Conservation (phyloP, 2,888 invertebrate genomes). For the Euplagia quadripunctaria region DNA sequence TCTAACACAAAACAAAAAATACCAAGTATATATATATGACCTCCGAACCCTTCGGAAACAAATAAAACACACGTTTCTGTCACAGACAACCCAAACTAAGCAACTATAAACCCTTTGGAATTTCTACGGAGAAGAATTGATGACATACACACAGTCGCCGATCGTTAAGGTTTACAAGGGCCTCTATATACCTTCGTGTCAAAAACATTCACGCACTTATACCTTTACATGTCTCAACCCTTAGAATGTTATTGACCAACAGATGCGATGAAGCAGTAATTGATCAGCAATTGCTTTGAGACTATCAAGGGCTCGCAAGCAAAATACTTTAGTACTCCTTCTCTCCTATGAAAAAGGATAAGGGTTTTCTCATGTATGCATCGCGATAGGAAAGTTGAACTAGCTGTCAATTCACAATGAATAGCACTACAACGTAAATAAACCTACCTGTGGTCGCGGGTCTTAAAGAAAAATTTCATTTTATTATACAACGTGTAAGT, state of each 20-base stretch:
- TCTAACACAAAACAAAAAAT: not conserved
- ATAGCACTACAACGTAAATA: not conserved
- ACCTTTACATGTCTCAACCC: slow-evolving; percentile 12
- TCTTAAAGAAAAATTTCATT: not conserved
- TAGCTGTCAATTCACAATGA: too few relatives aligned
- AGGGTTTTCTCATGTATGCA: too few relatives aligned
- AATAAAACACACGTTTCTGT: slow-evolving; percentile 9
- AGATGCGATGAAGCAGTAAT: slow-evolving; percentile 9
- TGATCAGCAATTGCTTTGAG: slow-evolving; percentile 5
- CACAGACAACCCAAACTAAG: slow-evolving; percentile 6
- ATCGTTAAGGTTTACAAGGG: slow-evolving; percentile 18
- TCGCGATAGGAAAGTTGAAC: not conserved
- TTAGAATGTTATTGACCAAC: slow-evolving; percentile 8
- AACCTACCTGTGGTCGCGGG: not conserved
- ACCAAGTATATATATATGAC: too few relatives aligned
- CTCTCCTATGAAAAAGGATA: not conserved
- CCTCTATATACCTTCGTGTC: slow-evolving; percentile 15
- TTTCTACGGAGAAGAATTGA: slow-evolving; percentile 16
- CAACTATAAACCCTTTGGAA: slow-evolving; percentile 6
- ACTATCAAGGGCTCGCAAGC: not conserved
- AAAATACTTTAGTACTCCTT: not conserved
- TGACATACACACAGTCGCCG: slow-evolving; percentile 15
- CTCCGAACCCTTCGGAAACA: not conserved
- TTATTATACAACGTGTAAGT: too few relatives aligned
- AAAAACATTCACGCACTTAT: slow-evolving; percentile 13